Base-by-base conservation (phyloP, 2,888 invertebrate species). In the Sussaba pulchella region DNA sequence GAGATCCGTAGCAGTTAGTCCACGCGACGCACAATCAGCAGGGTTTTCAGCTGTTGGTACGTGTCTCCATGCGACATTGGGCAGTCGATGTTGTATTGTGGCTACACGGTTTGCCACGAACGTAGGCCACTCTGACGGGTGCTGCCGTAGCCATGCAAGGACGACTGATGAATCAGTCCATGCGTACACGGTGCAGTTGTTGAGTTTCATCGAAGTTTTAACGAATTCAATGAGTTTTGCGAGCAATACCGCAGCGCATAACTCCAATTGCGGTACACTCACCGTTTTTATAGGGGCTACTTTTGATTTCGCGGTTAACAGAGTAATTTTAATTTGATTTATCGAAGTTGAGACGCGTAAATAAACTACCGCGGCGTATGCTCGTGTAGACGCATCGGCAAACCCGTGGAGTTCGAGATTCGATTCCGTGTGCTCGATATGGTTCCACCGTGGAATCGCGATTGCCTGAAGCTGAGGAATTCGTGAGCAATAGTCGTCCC, bases 11-110 rank as follows among this genome's bases (percentile, higher is more conserved):
- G 86, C 74, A 2, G 71, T 43, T 0, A 85, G n/a, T 21, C 89
- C 89, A 47, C 90, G 54, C 0, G 88, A 88, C 2, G 87, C 82
- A 12, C 86, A 83, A 64, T 89, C 88, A 21, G 89, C 87, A 0
- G 89, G 88, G 71, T 90, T 90, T 5, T 82, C 59, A 31, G 79
- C 63, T 10, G 86, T 83, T 31, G 75, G 39, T 0, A 89, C 85
- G 64, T 90, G 86, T 47, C 54, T 45, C 89, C 89, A 90, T 10
- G 59, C 47, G 5, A 57, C 52, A 4, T 61, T 14, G 10, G 83
- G 80, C 2, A 85, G 77, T 4, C 74, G 31, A 31, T 84, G 78
- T 71, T 88, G 86, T 17, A 90, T 89, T 52, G 85, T 64, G 0
- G 84, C 80, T 0, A 90, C 86, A 45, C 89, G 76, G 73, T 90